These are phyloP conservation scores for mouse (Mus musculus) DNA, from an alignment of 2,113 vertebrate genomes.

Conservation along the genomic window GRCm39 chr13:92978001-92978500, in stretches of 20 bases:
- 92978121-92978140: not conserved
- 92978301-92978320: not conserved
- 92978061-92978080: conserved; percentile 9
- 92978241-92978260: not conserved
- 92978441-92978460: not conserved
- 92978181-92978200: conserved; percentile 17
- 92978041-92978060: conserved; percentile 15
- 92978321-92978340: conserved; percentile 3
- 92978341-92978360: not conserved
- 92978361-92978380: conserved; percentile 23
- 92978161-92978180: not conserved
- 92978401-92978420: conserved; percentile 29
- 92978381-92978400: conserved; percentile 4
- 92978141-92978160: conserved; percentile 2
- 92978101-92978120: not conserved
- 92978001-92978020: not conserved
- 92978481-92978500: not conserved
- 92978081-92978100: not conserved
- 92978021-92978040: not conserved
- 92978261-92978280: not conserved
- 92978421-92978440: not conserved
- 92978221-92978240: not conserved
- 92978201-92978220: not conserved
- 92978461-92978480: too few relatives aligned
- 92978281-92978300: conserved; percentile 4